These are phyloP conservation scores for Sinodicranocentrus sp. DNA, from an alignment of 2,888 invertebrate genomes.

Conservation along the genomic window DNA sequence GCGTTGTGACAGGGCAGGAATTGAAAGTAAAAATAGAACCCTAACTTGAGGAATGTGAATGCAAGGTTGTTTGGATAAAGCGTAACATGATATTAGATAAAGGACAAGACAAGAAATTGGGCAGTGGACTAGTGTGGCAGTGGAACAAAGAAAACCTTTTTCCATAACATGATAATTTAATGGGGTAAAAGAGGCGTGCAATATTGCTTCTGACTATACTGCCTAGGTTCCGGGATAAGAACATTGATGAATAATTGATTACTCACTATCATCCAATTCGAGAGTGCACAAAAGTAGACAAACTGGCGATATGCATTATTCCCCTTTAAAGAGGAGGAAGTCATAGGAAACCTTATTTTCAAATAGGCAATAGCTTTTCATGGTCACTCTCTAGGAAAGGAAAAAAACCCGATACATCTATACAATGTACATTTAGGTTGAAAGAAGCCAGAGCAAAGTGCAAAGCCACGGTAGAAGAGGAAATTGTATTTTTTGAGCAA, in stretches of 20 bases:
- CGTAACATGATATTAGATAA: too few species aligned
- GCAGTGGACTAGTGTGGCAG: too few species aligned
- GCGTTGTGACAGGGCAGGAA: not conserved
- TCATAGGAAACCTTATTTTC: too few species aligned
- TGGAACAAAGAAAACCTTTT: too few species aligned
- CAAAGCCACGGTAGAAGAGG: slow-evolving; percentile 54
- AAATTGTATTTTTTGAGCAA: slow-evolving; percentile 11
- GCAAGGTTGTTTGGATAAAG: slow-evolving; percentile 24
- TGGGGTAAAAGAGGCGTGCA: not conserved
- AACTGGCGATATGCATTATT: not conserved
- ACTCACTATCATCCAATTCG: too few species aligned
- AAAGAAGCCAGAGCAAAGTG: slow-evolving; percentile 12
- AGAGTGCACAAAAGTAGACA: not conserved
- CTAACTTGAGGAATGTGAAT: slow-evolving; percentile 2
- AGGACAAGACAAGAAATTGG: too few species aligned
- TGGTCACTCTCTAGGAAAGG: not conserved
- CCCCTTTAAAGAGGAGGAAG: too few species aligned
- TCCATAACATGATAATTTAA: not conserved
- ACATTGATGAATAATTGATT: slow-evolving; percentile 2
- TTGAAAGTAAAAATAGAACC: not conserved
- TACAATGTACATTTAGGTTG: not conserved
- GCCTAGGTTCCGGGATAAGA: not conserved
- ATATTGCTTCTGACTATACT: too few species aligned
- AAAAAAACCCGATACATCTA: not conserved
- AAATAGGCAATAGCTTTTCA: not conserved